Percentiles rank a stretch among this genome's conserved stretches.
Evolutionary conservation across 2,888 invertebrate genomes (phyloP).

Genomic region (Glaucopsyche alexis): DNA sequence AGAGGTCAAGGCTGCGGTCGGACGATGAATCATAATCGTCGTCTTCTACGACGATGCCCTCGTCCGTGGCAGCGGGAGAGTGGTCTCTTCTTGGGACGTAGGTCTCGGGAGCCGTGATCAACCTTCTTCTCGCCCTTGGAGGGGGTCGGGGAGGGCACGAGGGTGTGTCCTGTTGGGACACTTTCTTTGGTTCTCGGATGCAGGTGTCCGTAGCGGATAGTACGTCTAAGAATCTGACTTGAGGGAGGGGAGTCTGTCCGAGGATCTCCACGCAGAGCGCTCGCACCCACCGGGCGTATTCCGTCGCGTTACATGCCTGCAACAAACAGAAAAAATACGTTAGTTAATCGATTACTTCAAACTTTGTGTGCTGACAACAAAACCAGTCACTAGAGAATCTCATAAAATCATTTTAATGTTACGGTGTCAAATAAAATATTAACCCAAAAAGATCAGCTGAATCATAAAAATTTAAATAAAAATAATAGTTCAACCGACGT

Average conservation of each 20-base stretch:
- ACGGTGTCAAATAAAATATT: not conserved
- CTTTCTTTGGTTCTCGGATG: constrained; percentile 65
- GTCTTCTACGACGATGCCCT: constrained; percentile 77
- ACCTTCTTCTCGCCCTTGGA: constrained; percentile 68
- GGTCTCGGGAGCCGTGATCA: constrained; percentile 66
- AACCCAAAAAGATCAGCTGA: not conserved
- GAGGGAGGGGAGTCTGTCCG: constrained; percentile 86
- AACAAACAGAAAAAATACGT: constrained; percentile 55
- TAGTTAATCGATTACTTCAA: not conserved
- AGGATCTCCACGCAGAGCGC: constrained; percentile 87
- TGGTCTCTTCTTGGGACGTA: constrained; percentile 65
- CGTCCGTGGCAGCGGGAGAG: constrained; percentile 74
- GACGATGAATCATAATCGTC: constrained; percentile 79
- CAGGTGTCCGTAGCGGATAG: constrained; percentile 80
- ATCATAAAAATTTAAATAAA: constrained; percentile 32
- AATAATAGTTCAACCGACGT: constrained; percentile 34
- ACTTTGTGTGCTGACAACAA: not conserved
- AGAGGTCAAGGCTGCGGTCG: constrained; percentile 77
- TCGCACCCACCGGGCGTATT: constrained; percentile 87
- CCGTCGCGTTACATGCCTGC: constrained; percentile 84
- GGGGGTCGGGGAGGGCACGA: constrained; percentile 66
- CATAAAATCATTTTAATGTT: not conserved
- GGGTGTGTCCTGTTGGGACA: constrained; percentile 58
- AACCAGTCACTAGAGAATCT: not conserved
- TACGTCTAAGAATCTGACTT: constrained; percentile 86